Evolutionary conservation across 2,797 vertebrate genomes (phyloP).

Genomic region (Setipinna tenuifilis): DNA sequence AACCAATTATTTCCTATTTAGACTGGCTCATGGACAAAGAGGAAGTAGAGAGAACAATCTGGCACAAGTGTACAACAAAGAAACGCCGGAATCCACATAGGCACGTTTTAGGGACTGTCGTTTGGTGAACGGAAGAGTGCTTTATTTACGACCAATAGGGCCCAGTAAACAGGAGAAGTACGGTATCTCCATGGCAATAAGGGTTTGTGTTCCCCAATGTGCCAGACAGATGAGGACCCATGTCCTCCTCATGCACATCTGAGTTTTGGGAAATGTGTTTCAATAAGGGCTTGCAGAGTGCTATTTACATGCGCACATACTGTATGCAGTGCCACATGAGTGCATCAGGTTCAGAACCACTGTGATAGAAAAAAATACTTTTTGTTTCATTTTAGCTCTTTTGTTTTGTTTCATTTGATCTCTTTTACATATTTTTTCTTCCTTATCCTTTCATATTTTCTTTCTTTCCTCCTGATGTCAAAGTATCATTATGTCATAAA

Average conservation of each 20-base stretch:
- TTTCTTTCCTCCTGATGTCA: not conserved
- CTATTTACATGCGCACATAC: not conserved
- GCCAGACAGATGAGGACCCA: not conserved
- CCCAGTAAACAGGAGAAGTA: not conserved
- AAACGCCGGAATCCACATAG: not conserved
- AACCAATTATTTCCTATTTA: constrained; percentile 47
- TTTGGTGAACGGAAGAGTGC: not conserved
- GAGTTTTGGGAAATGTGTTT: not conserved
- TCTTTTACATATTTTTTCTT: not conserved
- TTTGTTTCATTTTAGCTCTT: not conserved
- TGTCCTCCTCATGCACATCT: not conserved
- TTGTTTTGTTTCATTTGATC: not conserved
- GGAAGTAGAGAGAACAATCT: constrained; percentile 43
- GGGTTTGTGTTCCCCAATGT: not conserved
- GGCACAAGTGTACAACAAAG: constrained; percentile 26
- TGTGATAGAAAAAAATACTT: not conserved
- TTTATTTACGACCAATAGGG: not conserved
- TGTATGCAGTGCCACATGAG: not conserved
- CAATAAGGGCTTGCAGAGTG: not conserved
- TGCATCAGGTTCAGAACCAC: not conserved
- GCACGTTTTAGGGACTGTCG: not conserved
- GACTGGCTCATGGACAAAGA: constrained; percentile 43
- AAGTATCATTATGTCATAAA: not conserved
- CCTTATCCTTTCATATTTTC: too few species aligned
- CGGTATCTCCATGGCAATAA: not conserved